Base-by-base conservation (phyloP, 2,888 invertebrate genomes). In the Helobdella robusta region DNA sequence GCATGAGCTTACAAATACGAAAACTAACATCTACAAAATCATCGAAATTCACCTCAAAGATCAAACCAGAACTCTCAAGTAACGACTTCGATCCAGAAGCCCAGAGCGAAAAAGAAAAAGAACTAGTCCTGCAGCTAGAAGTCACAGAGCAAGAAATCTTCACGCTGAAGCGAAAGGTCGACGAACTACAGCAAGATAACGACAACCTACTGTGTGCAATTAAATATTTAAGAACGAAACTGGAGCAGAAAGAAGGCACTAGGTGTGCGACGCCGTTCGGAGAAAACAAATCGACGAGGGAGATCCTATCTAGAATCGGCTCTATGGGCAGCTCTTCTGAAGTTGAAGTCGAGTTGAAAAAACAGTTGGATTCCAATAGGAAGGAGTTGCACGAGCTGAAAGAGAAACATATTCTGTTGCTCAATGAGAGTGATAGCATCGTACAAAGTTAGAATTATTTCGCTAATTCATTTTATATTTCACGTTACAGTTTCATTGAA, bases 1-100 rank as follows among this genome's bases (percentile, higher is more conserved):
- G 89, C 74, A 84, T 93, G 82, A 87, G 89, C 81, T 85, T 90
- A 83, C 93, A 93, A 85, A 85, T 94, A 83, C 89, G 91, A 85
- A 92, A 92, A 86, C 88, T 93, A 87, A 89, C 91, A 1, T 64
- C 71, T 28, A 70, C 74, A 52, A 72, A 72, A 44, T 65, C 68
- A 35, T 68, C 64, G 2, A 66, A 46, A n/a, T 70, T 64, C 50
- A 11, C n/a, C 32, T 62, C 62, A 15, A 62, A 46, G 62, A 40
- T 50, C 20, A 66, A 87, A 87, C 74, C 85, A 87, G 74, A 73
- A 32, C 32, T 30, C 20, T 1, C 20, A 8, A 35, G 20, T 36
- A 59, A 11, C 28, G n/a, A 30, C 23, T 30, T 68, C 15, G 68
- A 68, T n/a, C 46, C 34, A 3, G 68, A 66, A n/a, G 30, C 36